These are phyloP conservation scores for Scaptomyza pallida DNA, from an alignment of 1,140 invertebrate species.

Conservation along the genomic window DNA sequence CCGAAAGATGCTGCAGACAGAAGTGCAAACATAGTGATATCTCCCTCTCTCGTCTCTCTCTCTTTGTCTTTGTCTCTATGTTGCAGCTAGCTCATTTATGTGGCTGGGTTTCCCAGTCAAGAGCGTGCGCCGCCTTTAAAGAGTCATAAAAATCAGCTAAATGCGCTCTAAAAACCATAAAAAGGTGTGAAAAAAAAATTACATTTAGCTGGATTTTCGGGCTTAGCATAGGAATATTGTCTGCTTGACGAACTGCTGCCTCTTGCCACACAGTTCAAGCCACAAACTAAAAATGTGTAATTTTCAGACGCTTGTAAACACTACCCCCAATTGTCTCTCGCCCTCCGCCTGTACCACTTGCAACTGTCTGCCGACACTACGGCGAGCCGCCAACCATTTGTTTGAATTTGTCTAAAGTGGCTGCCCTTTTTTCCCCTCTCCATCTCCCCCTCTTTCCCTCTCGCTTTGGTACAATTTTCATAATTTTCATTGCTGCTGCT, in stretches of 20 bases:
- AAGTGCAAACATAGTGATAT: slow-evolving; percentile 55
- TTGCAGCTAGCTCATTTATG: slow-evolving; percentile 63
- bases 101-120: slow-evolving; percentile 57
- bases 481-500: slow-evolving; percentile 59
- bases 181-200: slow-evolving; percentile 55
- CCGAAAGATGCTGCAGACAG: slow-evolving; percentile 52
- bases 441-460: neutral
- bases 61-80: neutral
- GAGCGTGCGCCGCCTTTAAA: slow-evolving; percentile 68
- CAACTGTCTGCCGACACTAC: slow-evolving; percentile 29
- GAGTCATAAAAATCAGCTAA: slow-evolving; percentile 77
- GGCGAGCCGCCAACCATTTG: slow-evolving; percentile 61
- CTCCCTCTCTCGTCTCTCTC: slow-evolving; percentile 21
- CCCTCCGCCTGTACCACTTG: neutral
- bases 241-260: slow-evolving; percentile 46
- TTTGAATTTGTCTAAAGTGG: slow-evolving; percentile 82
- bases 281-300: slow-evolving; percentile 80
- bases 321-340: slow-evolving; percentile 9
- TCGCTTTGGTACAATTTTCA: slow-evolving; percentile 55
- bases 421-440: slow-evolving; percentile 38
- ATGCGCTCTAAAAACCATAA: slow-evolving; percentile 38
- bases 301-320: slow-evolving; percentile 75
- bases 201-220: neutral
- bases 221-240: neutral
- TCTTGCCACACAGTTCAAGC: slow-evolving; percentile 24